Base-by-base conservation (phyloP, 2,113 vertebrate species). In the Melanerpes aurifrons region DNA sequence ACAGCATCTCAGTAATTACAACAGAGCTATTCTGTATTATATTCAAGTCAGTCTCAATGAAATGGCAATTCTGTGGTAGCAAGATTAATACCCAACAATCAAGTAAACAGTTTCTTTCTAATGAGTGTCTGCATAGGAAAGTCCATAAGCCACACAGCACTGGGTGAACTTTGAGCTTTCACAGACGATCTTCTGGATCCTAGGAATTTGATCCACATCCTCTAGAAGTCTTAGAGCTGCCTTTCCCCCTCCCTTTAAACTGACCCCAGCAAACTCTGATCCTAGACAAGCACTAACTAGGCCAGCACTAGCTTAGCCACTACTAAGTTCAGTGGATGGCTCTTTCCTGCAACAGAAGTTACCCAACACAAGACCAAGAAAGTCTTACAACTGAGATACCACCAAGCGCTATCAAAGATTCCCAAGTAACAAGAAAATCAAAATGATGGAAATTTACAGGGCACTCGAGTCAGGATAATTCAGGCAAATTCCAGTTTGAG, bases 71-170 rank as follows among this genome's bases (percentile, higher is more conserved):
- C 73, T 78, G 79, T 62, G 69, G 86, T 83, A 88, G 90, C 25
- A 11, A 72, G 37, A 92, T 87, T 93, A 92, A 93, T 53, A 91
- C 4, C 57, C 50, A 74, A 53, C 88, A 95, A 93, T 75, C 48
- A 90, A 70, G 89, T 69, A 86, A 90, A 90, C 75, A 78, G 73
- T 76, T 96, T 75, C 76, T 67, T 75, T 54, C 15, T 85, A 59
- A 45, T 63, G 47, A 50, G 11, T 20, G 25, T 48, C 25, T 0
- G 31, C 61, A 83, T 11, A 76, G 62, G 22, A 81, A 92, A 81
- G 40, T 48, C 32, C 28, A 3, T 32, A 53, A 82, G 5, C 66
- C 45, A 50, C 74, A 67, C 7, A 17, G 77, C 17, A 37, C 1
- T 50, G 28, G 8, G 28, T 31, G 13, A 80, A 15, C 57, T 31